Evolutionary conservation across 1,140 invertebrate genomes (phyloP).

Genomic region (Neocloeon triangulifer): DNA sequence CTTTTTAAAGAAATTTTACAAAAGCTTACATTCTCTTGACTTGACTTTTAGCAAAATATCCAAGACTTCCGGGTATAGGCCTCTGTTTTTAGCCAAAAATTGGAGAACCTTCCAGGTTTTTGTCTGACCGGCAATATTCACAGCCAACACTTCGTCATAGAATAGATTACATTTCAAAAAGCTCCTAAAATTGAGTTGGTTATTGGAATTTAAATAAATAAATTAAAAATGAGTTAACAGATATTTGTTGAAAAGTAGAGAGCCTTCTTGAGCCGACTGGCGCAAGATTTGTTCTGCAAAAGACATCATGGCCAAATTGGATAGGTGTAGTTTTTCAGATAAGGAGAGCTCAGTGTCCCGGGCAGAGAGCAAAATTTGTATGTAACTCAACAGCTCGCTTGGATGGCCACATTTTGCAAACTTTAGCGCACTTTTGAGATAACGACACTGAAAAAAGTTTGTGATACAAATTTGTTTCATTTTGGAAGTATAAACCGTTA

Average conservation of each 20-base stretch:
- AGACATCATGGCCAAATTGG: slow-evolving; percentile 41
- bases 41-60: not conserved
- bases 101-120: slow-evolving; percentile 32
- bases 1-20: slow-evolving; percentile 1
- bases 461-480: too few species aligned
- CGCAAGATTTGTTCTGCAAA: slow-evolving; percentile 35
- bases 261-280: slow-evolving; percentile 13
- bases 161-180: slow-evolving; percentile 40
- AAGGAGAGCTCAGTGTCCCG: slow-evolving; percentile 28
- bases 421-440: slow-evolving; percentile 45
- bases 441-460: slow-evolving; percentile 30
- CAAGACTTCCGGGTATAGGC: slow-evolving; percentile 24
- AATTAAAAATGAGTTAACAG: too few species aligned
- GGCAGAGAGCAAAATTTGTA: slow-evolving; percentile 28
- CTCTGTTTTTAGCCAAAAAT: slow-evolving; percentile 28
- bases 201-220: slow-evolving; percentile 16
- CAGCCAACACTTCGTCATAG: slow-evolving; percentile 41
- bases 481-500: too few species aligned
- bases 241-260: too few species aligned
- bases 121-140: slow-evolving; percentile 36
- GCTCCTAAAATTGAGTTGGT: slow-evolving; percentile 25
- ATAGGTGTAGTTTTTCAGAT: slow-evolving; percentile 37
- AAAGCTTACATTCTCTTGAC: not conserved
- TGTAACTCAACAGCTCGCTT: slow-evolving; percentile 36
- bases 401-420: slow-evolving; percentile 46